Evolutionary conservation across 2,888 invertebrate genomes (phyloP), one percentile per base, ranked within the genome.

Genomic region (Meghimatium bilineatum): DNA sequence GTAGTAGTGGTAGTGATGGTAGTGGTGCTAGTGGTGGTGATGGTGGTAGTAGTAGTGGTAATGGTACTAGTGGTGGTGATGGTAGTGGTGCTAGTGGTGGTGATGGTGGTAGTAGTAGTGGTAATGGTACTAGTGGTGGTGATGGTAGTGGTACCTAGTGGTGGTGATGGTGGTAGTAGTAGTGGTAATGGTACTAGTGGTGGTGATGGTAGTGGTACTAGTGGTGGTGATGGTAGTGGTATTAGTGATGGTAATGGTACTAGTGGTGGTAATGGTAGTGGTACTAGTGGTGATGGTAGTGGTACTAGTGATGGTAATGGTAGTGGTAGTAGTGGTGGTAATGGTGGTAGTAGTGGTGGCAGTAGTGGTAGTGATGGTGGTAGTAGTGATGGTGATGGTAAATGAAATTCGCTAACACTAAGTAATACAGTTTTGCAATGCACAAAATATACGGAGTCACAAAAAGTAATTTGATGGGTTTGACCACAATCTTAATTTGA

Each of bases 31-130:
- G 36, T 34, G 23, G 36, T 34, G 23, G 69, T 14, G 36, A 23
- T 34, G 20, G 36, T 34, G 34, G 36, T 69, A 36, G 34, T 69
- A 69, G 69, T 69, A 69, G 36, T 69, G 23, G 36, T 72, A n/a
- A 38, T 72, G n/a, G 72, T 72, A 72, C n/a, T 72, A 44, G 44
- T 72, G 44, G 44, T 72, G 32, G n/a, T 72, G n/a, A n/a, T 44
- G n/a, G 44, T 44, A 44, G 44, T 72, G n/a, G n/a, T 72, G 32
- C 17, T 72, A 44, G 44, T 72, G n/a, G 44, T 72, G 44, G 14
- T 72, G 44, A n/a, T 44, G n/a, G 44, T 72, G n/a, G 26, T n/a
- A n/a, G 26, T n/a, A 44, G 26, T 44, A n/a, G 5, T n/a, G n/a
- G n/a, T n/a, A n/a, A n/a, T n/a, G n/a, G n/a, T n/a, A n/a, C n/a